Conservation (phyloP, 2,113 vertebrate species). For the Eupsittula cactorum region DNA sequence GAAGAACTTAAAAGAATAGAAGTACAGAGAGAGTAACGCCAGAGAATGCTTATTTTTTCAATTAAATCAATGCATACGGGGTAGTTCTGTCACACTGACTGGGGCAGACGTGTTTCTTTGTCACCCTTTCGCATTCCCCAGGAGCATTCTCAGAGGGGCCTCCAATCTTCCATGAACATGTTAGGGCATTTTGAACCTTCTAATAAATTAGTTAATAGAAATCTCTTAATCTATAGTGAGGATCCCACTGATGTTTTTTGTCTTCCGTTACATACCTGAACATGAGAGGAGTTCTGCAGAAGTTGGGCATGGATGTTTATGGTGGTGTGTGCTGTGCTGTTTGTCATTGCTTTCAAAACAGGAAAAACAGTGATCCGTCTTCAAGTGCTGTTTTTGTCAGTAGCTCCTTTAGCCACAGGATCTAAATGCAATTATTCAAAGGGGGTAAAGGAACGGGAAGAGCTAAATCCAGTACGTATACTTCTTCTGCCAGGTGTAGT, state of each 20-base stretch:
- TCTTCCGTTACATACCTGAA: background rate
- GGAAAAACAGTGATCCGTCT: too few species aligned
- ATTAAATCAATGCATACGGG: background rate
- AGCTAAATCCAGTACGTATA: rapidly evolving
- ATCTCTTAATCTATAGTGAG: background rate
- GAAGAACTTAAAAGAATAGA: background rate
- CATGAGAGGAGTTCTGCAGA: background rate
- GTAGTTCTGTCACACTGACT: background rate
- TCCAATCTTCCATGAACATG: background rate
- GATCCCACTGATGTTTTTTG: background rate
- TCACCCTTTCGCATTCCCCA: background rate
- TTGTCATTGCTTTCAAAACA: background rate
- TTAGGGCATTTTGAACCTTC: background rate
- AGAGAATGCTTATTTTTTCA: background rate
- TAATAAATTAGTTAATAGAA: background rate
- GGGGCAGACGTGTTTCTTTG: background rate
- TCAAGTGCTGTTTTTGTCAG: background rate
- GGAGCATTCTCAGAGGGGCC: background rate
- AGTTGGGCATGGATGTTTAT: background rate
- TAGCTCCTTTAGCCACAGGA: background rate
- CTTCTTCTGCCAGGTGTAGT: background rate
- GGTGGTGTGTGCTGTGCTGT: background rate
- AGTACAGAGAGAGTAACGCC: background rate
- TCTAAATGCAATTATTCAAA: background rate
- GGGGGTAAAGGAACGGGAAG: background rate